Conservation (phyloP, 2,888 invertebrate genomes). For the Nomada ruficornis region DNA sequence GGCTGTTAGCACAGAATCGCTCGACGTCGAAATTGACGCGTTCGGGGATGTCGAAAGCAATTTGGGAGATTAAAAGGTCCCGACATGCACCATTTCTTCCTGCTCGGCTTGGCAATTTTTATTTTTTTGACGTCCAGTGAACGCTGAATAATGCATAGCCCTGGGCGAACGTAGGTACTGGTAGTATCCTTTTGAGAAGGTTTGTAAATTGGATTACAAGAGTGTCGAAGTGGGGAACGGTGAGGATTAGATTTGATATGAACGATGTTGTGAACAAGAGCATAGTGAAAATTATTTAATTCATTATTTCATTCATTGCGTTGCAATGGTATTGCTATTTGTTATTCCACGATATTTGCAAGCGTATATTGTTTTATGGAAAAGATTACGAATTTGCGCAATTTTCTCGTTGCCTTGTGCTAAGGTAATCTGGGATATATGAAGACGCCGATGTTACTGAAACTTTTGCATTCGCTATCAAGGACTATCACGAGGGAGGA, state of each 20-base stretch:
- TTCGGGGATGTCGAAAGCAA: constrained; percentile 40
- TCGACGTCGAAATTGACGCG: background rate
- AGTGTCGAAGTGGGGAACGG: too few species aligned
- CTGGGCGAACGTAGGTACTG: background rate
- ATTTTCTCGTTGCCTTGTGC: background rate
- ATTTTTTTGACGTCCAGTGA: background rate
- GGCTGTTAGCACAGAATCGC: constrained; percentile 20
- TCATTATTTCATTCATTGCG: too few species aligned
- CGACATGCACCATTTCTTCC: constrained; percentile 21
- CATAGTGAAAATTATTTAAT: too few species aligned
- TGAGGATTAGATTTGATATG: too few species aligned
- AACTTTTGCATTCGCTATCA: constrained; percentile 29
- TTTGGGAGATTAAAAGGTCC: constrained; percentile 66
- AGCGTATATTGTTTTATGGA: too few species aligned
- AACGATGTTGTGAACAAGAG: too few species aligned
- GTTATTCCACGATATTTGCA: too few species aligned
- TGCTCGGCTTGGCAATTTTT: background rate
- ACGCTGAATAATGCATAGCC: background rate
- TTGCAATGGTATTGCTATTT: too few species aligned
- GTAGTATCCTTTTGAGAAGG: background rate
- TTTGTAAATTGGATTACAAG: background rate
- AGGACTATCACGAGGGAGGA: constrained; percentile 29
- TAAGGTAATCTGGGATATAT: background rate
- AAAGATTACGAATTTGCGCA: too few species aligned
- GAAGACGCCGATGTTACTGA: background rate